Evolutionary conservation across 2,888 invertebrate species (phyloP), one percentile per base, ranked within the genome.

Genomic region (Rhagophthalmus giganteus): DNA sequence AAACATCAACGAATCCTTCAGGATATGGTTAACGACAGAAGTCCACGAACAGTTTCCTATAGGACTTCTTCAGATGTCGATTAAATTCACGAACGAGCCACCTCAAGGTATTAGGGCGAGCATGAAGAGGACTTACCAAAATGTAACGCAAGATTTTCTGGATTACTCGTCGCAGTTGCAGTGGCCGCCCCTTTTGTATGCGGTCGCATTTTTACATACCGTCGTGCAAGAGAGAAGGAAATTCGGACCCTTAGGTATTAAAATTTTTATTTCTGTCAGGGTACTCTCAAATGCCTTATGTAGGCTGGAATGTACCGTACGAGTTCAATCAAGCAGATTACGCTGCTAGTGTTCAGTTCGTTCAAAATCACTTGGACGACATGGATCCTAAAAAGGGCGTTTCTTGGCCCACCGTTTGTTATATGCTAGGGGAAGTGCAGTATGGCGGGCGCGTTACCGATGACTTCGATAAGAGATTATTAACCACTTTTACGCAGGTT

Each of bases 261-360:
- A 6, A 10, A 12, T 35, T 15, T 15, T 16, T 28, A 8, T 34
- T 7, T 24, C n/a, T n/a, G n/a, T n/a, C n/a, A n/a, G n/a, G n/a
- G n/a, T n/a, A n/a, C n/a, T n/a, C n/a, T n/a, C n/a, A n/a, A n/a
- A n/a, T 42, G 7, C 31, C 28, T 24, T 40, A 38, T 47, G n/a
- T 35, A 70, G 96, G 96, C 5, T 97, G 97, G 97, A 97, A 97
- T 71, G 81, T 96, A 57, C 94, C 95, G 0, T 97, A 97, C 66
- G 96, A 97, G 74, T 97, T 97, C 72, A 94, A 94, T 76, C 95
- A 96, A 77, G 91, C 96, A 0, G 97, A 97, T 73, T 95, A 95
- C 69, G 90, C 92, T 1, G 94, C 96, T 1, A 90, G 95, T 53
- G 90, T 96, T 1, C 95, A 95, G 73, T 97, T 97, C 71, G 83